Evolutionary conservation across 92 coral and sea anemone genomes (phyloP), one percentile per base, ranked within the genome.

Genomic region (Plumapathes pennacea): DNA sequence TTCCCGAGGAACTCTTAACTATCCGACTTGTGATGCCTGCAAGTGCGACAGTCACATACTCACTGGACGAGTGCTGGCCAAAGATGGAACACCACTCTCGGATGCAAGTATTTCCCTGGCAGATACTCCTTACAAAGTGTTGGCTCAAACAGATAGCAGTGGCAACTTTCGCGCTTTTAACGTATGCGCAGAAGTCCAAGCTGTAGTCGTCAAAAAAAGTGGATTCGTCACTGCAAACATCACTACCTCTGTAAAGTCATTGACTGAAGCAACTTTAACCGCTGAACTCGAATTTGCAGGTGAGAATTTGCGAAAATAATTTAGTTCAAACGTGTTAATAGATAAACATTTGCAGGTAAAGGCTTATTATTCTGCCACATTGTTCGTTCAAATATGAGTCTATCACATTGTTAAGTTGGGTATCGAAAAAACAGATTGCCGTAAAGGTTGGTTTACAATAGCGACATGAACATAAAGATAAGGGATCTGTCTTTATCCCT

Each of bases 21-120:
- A n/a, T 25, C 30, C 25, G 4, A 48, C 30, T 30, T 66, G 74
- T 37, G 74, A 66, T 40, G 74, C 74, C 19, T 66, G 74, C 13
- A 28, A 38, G 3, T 66, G 74, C 25, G 56, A 57, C 10, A 36
- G 54, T 19, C 31, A 52, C 20, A 66, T 42, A 10, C 11, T 66
- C 17, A 38, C 31, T 11, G 74, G 74, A 2, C 36, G 28, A 31
- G 72, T 64, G 9, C 38, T 19, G 28, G 40, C 41, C 37, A 19
- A 24, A 22, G 63, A 38, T 20, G 64, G 52, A 0, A 38, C 37
- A 7, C 63, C 44, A 26, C 45, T 66, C 13, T 21, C 38, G 7
- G 20, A 40, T 39, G 74, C 63, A 0, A 66, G 36, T 9, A 32
- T 66, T 0, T 57, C 74, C 27, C 52, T 66, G 1, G 32, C 74